A percentile compares a stretch with the other conserved stretches of the same genome.
These are phyloP conservation scores for Opisthocomus hoazin DNA, from an alignment of 2,113 vertebrate genomes.

Conservation along the genomic window DNA sequence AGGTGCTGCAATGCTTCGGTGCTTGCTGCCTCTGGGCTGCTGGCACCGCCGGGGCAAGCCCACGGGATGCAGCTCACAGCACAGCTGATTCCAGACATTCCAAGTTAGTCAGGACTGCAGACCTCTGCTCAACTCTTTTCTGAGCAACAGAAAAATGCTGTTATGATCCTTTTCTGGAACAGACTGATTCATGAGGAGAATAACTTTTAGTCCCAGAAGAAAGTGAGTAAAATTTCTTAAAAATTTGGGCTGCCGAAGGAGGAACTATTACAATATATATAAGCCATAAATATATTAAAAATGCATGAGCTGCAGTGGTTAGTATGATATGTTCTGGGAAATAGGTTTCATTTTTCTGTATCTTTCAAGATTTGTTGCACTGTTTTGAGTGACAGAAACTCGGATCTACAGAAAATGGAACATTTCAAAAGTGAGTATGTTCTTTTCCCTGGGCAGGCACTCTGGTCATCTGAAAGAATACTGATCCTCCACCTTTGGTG, in stretches of 20 bases:
- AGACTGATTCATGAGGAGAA: not conserved
- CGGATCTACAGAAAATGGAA: not conserved
- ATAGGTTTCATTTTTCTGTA: not conserved
- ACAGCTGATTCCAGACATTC: not conserved
- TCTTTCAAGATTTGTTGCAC: not conserved
- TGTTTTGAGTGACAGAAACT: not conserved
- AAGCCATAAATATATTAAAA: not conserved
- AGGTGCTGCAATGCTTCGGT: not conserved
- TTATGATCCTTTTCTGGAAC: not conserved
- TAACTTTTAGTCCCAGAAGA: not conserved
- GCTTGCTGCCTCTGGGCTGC: not conserved
- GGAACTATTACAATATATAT: not conserved
- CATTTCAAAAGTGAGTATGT: not conserved
- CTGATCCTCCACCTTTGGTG: not conserved
- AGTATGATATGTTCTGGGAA: not conserved
- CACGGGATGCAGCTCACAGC: not conserved
- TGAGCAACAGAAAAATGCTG: not conserved
- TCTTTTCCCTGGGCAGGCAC: not conserved
- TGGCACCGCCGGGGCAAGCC: fast-evolving
- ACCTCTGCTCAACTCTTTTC: not conserved
- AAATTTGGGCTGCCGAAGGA: not conserved
- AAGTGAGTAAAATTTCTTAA: not conserved
- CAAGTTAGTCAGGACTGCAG: too few species aligned
- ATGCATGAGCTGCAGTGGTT: not conserved
- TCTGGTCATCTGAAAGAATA: not conserved